Base-by-base conservation (phyloP, 2,888 invertebrate species). In the Opisthograptis luteolata region DNA sequence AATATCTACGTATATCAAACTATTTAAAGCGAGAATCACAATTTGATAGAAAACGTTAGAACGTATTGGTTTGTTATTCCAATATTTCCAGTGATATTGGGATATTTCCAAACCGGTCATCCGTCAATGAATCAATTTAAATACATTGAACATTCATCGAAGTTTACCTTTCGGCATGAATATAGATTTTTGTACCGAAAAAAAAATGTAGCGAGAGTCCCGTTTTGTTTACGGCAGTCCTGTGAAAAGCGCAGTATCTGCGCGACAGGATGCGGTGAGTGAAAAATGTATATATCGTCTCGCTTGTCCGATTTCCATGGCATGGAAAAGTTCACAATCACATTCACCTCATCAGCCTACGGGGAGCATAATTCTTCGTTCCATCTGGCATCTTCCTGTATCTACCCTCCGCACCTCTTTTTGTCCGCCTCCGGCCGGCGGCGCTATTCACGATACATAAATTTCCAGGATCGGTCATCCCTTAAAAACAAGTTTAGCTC, bases 401-500 rank as follows among this genome's bases (percentile, higher is more conserved):
- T 82, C 83, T 76, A 82, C 88, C 87, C 87, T 74, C 50, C 73
- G 73, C 63, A 79, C 79, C 84, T 82, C 84, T 87, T 90, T 89
- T 88, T 84, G 82, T 70, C 68, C 70, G 76, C 75, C 78, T 73
- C 77, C 79, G 73, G 81, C 87, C 89, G 84, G 78, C 86, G 88
- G 89, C 89, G 69, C 63, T 82, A 81, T 83, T 79, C 76, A 77
- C 84, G 87, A 87, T 90, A 90, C 89, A 91, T 90, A 91, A 87
- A 91, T 91, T 89, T 87, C 73, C 81, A 84, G 85, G 80, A 87
- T 85, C 88, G 91, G 91, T 88, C 91, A 90, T 91, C 91, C 91
- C 90, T 90, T 90, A 86, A 91, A 89, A 88, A 88, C 87, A 88
- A 87, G 87, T 89, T 89, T 84, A 87, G 86, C 89, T 88, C 87